phyloP scores from a whole-genome alignment of 1,140 invertebrate species.

The Drosophila asahinai region DNA sequence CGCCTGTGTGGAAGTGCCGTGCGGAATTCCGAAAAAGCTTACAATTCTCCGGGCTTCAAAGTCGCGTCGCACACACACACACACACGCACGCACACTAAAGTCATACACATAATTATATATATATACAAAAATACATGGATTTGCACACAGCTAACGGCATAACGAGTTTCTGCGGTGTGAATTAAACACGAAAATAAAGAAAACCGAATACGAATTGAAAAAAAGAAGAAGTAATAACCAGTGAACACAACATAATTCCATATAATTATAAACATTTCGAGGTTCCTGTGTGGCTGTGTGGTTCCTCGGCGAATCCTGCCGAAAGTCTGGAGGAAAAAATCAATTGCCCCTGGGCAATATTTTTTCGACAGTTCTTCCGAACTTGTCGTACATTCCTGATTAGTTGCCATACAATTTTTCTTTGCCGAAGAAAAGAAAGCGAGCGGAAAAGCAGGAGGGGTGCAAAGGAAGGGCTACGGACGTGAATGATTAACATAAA shows the following conservation, averaged over 20 bases:
- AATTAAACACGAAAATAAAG: slow-evolving; percentile 16
- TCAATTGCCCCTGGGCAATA: slow-evolving; percentile 74
- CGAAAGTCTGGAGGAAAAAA: slow-evolving; percentile 61
- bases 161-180: slow-evolving; percentile 45
- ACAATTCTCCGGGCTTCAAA: slow-evolving; percentile 37
- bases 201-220: slow-evolving; percentile 11
- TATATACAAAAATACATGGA: slow-evolving; percentile 37
- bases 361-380: slow-evolving; percentile 47
- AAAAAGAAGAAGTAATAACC: slow-evolving; percentile 36
- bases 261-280: slow-evolving; percentile 42
- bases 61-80: slow-evolving; percentile 45
- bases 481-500: slow-evolving; percentile 49
- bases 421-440: background rate
- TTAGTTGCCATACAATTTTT: slow-evolving; percentile 48
- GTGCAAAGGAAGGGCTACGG: slow-evolving; percentile 14
- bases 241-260: slow-evolving; percentile 49
- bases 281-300: background rate
- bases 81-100: slow-evolving; percentile 14
- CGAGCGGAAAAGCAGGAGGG: slow-evolving; percentile 17
- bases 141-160: slow-evolving; percentile 46
- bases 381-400: slow-evolving; percentile 50
- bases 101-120: slow-evolving; percentile 51
- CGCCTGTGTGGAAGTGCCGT: slow-evolving; percentile 80
- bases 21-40: slow-evolving; percentile 54
- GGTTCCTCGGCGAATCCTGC: slow-evolving; percentile 14